Evolutionary conservation across 2,797 vertebrate species (phyloP).

Genomic region (Rhincodon typus): DNA sequence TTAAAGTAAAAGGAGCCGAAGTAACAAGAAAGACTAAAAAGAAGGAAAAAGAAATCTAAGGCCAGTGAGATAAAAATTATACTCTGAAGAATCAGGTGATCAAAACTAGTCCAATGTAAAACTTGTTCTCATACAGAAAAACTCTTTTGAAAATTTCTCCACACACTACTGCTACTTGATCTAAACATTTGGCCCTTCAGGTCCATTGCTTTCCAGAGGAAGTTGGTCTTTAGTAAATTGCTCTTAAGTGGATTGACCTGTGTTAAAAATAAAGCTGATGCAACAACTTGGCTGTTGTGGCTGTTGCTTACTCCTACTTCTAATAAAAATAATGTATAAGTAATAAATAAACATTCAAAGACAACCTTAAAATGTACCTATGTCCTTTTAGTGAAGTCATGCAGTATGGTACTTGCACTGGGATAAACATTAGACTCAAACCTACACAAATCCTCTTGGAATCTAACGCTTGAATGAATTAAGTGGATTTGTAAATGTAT

Average conservation of each 20-base stretch:
- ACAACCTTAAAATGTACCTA: conserved; percentile 8
- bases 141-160: conserved; percentile 6
- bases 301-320: neutral
- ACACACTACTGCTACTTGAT: neutral
- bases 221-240: conserved; percentile 15
- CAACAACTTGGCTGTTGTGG: neutral
- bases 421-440: conserved; percentile 25
- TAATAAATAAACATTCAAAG: conserved; percentile 8
- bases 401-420: neutral
- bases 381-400: conserved; percentile 24
- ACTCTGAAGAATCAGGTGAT: neutral
- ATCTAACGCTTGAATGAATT: conserved; percentile 36
- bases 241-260: conserved; percentile 3
- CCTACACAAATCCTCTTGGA: conserved; percentile 36
- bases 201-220: neutral
- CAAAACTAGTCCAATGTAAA: neutral
- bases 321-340: neutral
- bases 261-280: conserved; percentile 25
- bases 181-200: neutral
- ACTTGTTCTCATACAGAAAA: neutral
- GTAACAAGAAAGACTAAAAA: neutral
- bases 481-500: conserved; percentile 38
- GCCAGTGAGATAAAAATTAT: neutral
- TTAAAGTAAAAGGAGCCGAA: too few species aligned
- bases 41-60: neutral